Evolutionary conservation across 37 sponge, comb jelly and placozoan genomes (phyloP), one percentile per base, ranked within the genome.

Genomic region (Spongilla lacustris): DNA sequence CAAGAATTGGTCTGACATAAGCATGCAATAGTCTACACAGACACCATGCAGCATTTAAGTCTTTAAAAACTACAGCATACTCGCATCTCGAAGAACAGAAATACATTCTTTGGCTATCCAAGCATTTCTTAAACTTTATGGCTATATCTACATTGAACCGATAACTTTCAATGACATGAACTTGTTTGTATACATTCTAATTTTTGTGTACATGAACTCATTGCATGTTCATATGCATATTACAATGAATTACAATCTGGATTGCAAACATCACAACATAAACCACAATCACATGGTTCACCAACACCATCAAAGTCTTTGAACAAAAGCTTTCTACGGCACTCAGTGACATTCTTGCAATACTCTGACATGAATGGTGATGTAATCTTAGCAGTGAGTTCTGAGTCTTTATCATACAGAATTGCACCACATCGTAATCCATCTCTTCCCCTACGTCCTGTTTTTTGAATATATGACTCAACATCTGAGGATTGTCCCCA

Each of bases 391-490:
- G 21, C 73, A 82, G 34, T 27, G 22, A 41, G 24, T 67, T 27
- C 23, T 81, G 31, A 21, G 22, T 2, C 66, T 27, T 22, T 81
- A 24, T 36, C 1, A 36, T 36, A 49, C 25, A 83, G 30, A 25
- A 72, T 28, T 25, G 83, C 83, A 31, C 2, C 22, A 25, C 41
- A 83, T 23, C 19, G 48, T 73, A 14, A 22, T 27, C 74, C 74
- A 72, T 83, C 83, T 35, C 83, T 29, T 35, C 83, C 83, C 14
- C 41, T 74, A 22, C 83, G 38, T 36, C 83, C 83, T 36, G 49
- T 73, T 38, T 71, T 49, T 33, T 83, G 83, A 21, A 83, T 36
- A 71, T 83, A 83, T n/a, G 23, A 26, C 24, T 83, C 83, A 36
- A 83, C 31, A 32, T 81, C 74, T 17, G 19, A 14, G 24, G 74